These are phyloP conservation scores for Geodia barretti DNA, from an alignment of 37 sponge, comb jelly and placozoan genomes.

Conservation along the genomic window DNA sequence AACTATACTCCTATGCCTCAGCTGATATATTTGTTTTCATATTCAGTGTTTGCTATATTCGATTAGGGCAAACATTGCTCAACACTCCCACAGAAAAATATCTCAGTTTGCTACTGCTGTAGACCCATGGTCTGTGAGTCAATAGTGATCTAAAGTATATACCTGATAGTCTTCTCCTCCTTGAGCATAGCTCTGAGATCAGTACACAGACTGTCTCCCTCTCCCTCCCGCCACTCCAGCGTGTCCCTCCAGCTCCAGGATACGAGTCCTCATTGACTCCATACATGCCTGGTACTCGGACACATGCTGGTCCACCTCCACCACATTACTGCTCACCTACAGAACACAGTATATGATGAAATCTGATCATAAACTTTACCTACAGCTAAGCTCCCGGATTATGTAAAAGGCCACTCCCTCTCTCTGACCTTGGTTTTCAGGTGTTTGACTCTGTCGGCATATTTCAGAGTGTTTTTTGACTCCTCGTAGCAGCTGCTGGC, in stretches of 20 bases:
- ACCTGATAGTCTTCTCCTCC: constrained; percentile 50
- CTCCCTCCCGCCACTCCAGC: background rate
- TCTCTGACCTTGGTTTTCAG: constrained; percentile 79
- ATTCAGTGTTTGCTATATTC: background rate
- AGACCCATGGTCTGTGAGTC: background rate
- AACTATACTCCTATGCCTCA: too few species aligned
- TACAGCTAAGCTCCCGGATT: background rate
- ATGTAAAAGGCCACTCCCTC: background rate
- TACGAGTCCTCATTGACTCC: constrained; percentile 7
- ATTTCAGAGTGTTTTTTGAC: constrained; percentile 78
- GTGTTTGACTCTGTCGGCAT: constrained; percentile 82
- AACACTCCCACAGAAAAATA: background rate
- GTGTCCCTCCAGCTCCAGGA: background rate
- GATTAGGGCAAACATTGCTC: background rate
- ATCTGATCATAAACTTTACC: background rate
- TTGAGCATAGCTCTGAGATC: constrained; percentile 42
- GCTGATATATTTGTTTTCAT: too few species aligned
- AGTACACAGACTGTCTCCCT: background rate
- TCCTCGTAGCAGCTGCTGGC: constrained; percentile 75
- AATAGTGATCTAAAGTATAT: background rate
- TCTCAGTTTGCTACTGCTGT: background rate
- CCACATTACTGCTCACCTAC: constrained; percentile 62
- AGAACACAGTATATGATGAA: background rate
- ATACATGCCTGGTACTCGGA: constrained; percentile 77
- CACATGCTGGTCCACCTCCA: constrained; percentile 73